These are phyloP conservation scores for Apodemus sylvaticus DNA, from an alignment of 2,113 vertebrate genomes.

Conservation along the genomic window DNA sequence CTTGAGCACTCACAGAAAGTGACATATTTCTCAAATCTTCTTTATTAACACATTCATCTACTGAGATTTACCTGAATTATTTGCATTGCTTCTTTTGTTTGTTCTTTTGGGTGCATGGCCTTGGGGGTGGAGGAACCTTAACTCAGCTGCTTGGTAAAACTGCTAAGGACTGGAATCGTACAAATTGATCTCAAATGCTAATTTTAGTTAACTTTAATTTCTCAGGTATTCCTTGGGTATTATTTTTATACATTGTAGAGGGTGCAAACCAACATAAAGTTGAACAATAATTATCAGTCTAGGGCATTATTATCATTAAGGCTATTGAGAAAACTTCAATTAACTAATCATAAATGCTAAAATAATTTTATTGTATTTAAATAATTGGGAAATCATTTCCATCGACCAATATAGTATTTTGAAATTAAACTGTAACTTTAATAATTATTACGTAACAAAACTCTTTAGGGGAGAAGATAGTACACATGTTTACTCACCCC, in stretches of 20 bases:
- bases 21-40: not conserved
- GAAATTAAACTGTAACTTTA: conserved; percentile 8
- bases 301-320: not conserved
- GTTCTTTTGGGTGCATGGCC: not conserved
- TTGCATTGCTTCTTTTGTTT: not conserved
- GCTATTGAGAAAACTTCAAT: not conserved
- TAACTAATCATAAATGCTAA: conserved; percentile 1
- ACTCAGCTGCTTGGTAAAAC: not conserved
- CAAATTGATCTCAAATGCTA: not conserved
- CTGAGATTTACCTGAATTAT: not conserved
- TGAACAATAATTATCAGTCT: not conserved
- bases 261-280: rapidly evolving
- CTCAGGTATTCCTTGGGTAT: not conserved
- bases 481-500: not conserved
- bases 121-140: not conserved
- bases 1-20: not conserved
- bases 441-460: not conserved
- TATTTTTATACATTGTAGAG: not conserved
- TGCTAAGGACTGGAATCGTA: not conserved
- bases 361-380: not conserved
- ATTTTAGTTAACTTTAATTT: not conserved
- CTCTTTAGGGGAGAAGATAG: not conserved
- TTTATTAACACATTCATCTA: not conserved
- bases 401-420: not conserved
- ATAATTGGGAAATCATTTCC: conserved; percentile 44